Conservation (phyloP, 2,888 invertebrate genomes). For the Abscondita cerata region DNA sequence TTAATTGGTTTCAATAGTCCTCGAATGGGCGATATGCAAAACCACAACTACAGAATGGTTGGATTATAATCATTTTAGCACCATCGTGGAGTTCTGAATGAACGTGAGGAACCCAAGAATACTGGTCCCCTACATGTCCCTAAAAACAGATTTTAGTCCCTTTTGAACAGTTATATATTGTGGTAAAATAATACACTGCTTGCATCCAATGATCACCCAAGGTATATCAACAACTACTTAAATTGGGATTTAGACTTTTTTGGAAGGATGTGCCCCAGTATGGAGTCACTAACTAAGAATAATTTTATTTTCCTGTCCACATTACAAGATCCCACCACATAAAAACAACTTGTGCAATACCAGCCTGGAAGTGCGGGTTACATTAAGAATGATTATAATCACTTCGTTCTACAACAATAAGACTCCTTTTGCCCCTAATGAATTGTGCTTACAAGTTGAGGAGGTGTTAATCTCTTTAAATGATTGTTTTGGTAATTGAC, state of each 20-base stretch:
- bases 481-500: slow-evolving; percentile 70
- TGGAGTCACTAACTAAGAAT: slow-evolving; percentile 89
- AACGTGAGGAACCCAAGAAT: slow-evolving; percentile 91
- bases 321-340: slow-evolving; percentile 99
- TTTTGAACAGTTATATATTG: slow-evolving; percentile 64
- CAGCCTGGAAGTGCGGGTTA: slow-evolving; percentile 64
- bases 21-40: slow-evolving; percentile 78
- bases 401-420: slow-evolving; percentile 59
- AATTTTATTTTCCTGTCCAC: slow-evolving; percentile 78
- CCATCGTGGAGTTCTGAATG: slow-evolving; percentile 60
- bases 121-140: slow-evolving; percentile 89
- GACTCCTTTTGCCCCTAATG: slow-evolving; percentile 78
- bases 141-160: slow-evolving; percentile 68
- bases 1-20: slow-evolving; percentile 85
- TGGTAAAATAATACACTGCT: slow-evolving; percentile 88
- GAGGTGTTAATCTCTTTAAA: slow-evolving; percentile 76
- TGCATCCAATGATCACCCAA: slow-evolving; percentile 99
- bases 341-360: slow-evolving; percentile 81
- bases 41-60: slow-evolving; percentile 65
- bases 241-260: slow-evolving; percentile 47
- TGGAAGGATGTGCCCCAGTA: slow-evolving; percentile 83
- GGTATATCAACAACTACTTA: slow-evolving; percentile 67
- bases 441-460: slow-evolving; percentile 78
- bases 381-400: slow-evolving; percentile 42
- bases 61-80: slow-evolving; percentile 51